phyloP scores from a whole-genome alignment of 2,113 vertebrate genomes.

The Parus major region DNA sequence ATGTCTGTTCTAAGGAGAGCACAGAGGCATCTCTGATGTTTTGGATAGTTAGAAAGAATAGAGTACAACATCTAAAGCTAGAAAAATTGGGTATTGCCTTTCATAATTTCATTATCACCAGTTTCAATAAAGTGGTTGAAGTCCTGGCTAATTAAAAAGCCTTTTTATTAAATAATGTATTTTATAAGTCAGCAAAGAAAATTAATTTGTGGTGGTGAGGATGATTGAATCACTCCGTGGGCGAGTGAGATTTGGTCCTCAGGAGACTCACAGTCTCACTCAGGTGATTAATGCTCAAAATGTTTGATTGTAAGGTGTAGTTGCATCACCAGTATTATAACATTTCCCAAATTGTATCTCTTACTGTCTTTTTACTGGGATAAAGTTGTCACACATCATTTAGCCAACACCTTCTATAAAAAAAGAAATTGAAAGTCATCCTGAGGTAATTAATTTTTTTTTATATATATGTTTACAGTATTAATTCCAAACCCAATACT shows the following conservation, averaged over 20 bases:
- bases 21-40: not conserved
- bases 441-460: not conserved
- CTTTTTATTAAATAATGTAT: fast-evolving
- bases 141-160: not conserved
- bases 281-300: not conserved
- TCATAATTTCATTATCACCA: not conserved
- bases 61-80: not conserved
- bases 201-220: not conserved
- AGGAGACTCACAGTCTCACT: not conserved
- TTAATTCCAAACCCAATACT: not conserved
- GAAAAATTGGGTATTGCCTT: not conserved
- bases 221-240: not conserved
- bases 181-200: not conserved
- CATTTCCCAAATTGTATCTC: not conserved
- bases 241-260: not conserved
- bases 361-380: not conserved
- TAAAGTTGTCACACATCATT: not conserved
- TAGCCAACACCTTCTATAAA: not conserved
- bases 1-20: not conserved
- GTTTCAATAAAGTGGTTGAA: not conserved
- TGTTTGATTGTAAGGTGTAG: not conserved
- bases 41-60: not conserved
- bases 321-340: not conserved
- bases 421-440: not conserved
- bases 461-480: not conserved